Evolutionary conservation across 37 sponge, comb jelly and placozoan species (phyloP), one percentile per base, ranked within the genome.

Genomic region (Mnemiopsis leidyi): DNA sequence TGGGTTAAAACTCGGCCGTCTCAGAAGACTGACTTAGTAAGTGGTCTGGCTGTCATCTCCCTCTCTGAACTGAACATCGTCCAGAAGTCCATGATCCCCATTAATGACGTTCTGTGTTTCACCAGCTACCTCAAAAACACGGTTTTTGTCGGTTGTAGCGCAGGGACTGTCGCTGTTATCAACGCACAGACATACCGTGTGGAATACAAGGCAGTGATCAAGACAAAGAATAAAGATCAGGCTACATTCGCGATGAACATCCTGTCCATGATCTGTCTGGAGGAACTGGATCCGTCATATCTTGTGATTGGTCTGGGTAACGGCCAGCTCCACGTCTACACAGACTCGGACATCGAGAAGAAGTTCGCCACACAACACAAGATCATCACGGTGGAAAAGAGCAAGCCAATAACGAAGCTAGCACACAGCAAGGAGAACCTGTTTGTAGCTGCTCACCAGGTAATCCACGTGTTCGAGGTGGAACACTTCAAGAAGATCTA

Each of bases 301-400:
- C 48, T 85, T 9, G 90, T 85, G 26, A 38, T 85, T 35, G 90
- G 90, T 28, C 90, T 85, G 39, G 61, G 90, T 23, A 85, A 38
- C 61, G 90, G 90, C 18, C 40, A 85, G 48, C 23, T 85, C 61
- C 21, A 38, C 61, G 1, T 85, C 3, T 77, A 31, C 79, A 34
- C 79, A 32, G 79, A 77, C 32, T 2, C 26, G 33, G 79, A 77
- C 18, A 37, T 39, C 24, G 90, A 40, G 38, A 38, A 37, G 48
- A 35, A 36, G 23, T n/a, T 40, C 3, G 26, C 33, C 24, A 26
- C 90, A 1, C 36, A 37, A 16, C 25, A 23, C 28, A 38, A 39
- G 29, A 29, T 85, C 38, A 37, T 85, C 29, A 85, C 40, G 5
- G 90, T 85, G 61, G 40, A 40, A 0, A 77, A 77, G 79, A 38